These are phyloP conservation scores for Rapana venosa DNA, from an alignment of 2,888 invertebrate genomes.

Conservation along the genomic window DNA sequence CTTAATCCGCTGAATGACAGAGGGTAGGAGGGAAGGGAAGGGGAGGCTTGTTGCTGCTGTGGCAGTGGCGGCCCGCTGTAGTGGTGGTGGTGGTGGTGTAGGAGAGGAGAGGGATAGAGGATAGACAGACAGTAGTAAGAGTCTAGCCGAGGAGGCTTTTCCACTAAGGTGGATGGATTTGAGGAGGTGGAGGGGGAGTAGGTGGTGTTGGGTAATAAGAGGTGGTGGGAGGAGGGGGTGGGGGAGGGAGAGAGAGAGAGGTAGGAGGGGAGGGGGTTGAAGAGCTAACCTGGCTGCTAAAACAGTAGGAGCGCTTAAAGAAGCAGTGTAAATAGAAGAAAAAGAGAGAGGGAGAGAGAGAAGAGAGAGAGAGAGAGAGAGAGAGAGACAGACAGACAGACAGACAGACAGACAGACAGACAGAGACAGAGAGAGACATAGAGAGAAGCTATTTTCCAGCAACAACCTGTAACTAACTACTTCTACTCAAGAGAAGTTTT, in stretches of 20 bases:
- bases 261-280: background rate
- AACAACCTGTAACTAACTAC: too few species aligned
- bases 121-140: background rate
- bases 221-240: too few species aligned
- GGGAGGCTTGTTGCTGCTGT: background rate
- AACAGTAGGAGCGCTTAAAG: conserved; percentile 18
- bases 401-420: too few species aligned
- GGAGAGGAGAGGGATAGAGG: background rate
- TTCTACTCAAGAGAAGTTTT: background rate
- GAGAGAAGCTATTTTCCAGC: too few species aligned
- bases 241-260: background rate
- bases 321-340: conserved; percentile 20
- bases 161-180: too few species aligned
- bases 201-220: too few species aligned
- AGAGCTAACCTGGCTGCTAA: conserved; percentile 1
- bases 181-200: too few species aligned
- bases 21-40: background rate
- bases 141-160: background rate
- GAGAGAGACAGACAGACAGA: background rate
- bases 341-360: background rate
- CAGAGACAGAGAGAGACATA: too few species aligned
- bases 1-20: conserved; percentile 24
- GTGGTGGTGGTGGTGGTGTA: background rate
- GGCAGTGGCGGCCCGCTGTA: background rate
- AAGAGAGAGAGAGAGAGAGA: conserved; percentile 18